phyloP scores from a whole-genome alignment of 2,113 vertebrate genomes.

The Phoenicopterus ruber region DNA sequence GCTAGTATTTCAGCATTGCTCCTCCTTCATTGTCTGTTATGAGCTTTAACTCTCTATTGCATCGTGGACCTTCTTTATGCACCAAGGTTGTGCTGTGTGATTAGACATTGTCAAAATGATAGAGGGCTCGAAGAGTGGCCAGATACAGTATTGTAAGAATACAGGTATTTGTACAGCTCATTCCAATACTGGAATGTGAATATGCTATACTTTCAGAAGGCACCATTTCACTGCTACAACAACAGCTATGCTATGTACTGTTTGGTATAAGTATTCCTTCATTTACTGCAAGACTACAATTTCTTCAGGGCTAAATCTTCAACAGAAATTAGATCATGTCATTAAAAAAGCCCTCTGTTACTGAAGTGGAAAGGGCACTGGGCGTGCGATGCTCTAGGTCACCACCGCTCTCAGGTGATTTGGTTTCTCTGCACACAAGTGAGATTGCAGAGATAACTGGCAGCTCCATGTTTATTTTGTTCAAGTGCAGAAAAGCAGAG shows the following conservation, averaged over 20 bases:
- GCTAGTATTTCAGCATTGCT: not conserved
- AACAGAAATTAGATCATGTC: not conserved
- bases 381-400: not conserved
- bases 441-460: not conserved
- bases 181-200: not conserved
- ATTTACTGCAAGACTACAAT: not conserved
- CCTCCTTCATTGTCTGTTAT: not conserved
- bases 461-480: not conserved
- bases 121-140: not conserved
- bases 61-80: not conserved
- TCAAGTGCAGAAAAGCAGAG: not conserved
- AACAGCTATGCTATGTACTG: not conserved
- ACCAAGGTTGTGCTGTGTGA: not conserved
- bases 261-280: not conserved
- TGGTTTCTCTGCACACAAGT: not conserved
- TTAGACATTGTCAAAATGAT: not conserved
- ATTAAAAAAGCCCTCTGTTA: not conserved
- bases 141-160: not conserved
- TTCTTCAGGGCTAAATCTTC: conserved; percentile 9
- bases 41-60: not conserved
- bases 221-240: not conserved
- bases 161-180: not conserved
- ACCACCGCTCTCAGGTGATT: not conserved
- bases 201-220: not conserved
- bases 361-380: not conserved